Evolutionary conservation across 2,888 invertebrate genomes (phyloP), one percentile per base, ranked within the genome.

Genomic region (Amphiduros pacificus): DNA sequence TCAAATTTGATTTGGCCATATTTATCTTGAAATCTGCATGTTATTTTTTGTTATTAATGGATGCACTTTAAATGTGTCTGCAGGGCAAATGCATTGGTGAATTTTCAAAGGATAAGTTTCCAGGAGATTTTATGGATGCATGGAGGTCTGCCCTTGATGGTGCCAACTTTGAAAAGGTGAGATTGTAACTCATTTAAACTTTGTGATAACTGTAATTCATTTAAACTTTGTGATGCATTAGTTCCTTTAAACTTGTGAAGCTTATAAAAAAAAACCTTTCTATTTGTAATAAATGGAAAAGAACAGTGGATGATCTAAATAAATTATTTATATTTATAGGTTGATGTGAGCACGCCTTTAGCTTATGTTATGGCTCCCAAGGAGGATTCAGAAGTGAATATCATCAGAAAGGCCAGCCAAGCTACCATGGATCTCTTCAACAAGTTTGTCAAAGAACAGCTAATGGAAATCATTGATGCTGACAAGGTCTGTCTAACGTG

Each of bases 391-490:
- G 99, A 99, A 84, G 85, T 98, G 60, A 87, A 89, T 55, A 90
- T 91, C 9, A 89, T 97, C 58, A 94, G 93, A 78, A 94, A 94
- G 84, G 96, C 99, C 0, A 92, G 92, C 73, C 85, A 91, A 79
- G 93, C 94, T 14, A 93, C 96, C 11, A 91, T 93, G 60, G 96
- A 97, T 84, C 90, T 99, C 17, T 99, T 96, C 82, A 92, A 91
- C 54, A 98, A 98, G 82, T 96, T 94, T 84, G 87, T 99, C 48
- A 93, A 94, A 82, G 94, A 96, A 83, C 94, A 98, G 84, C 92
- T 99, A 69, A 95, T 98, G 91, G 96, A 96, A 82, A 94, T 98
- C 71, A 94, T 99, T 78, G 98, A 99, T 87, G 91, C 93, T 3
- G 99, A 99, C 81, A 94, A 83, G 77, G 82, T 82, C 67, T 71